Conservation (phyloP, 1,140 invertebrate genomes). For the Bombus confusus region DNA sequence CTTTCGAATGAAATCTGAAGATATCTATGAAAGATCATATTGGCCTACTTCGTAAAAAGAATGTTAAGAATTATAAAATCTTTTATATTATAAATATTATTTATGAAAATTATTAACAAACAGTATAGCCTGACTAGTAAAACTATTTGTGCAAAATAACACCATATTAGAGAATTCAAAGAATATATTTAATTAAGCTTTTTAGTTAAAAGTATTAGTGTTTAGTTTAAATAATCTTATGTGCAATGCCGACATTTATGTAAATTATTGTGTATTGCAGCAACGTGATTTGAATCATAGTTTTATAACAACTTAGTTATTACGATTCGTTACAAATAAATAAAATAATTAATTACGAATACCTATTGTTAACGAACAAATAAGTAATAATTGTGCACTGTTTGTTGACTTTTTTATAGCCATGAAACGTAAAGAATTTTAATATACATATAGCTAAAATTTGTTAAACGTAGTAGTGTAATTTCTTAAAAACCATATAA, state of each 20-base stretch:
- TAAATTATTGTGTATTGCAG: conserved; percentile 76
- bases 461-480: neutral
- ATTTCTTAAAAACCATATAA: neutral
- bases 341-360: neutral
- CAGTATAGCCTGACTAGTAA: neutral
- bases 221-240: conserved; percentile 11
- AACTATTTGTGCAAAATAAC: neutral
- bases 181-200: conserved; percentile 45
- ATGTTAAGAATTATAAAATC: neutral
- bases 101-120: neutral
- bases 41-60: neutral
- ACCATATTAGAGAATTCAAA: neutral
- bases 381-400: neutral
- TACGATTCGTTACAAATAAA: neutral
- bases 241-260: conserved; percentile 63
- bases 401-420: neutral
- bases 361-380: neutral
- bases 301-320: neutral
- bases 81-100: neutral
- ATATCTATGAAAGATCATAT: neutral
- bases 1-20: neutral
- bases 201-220: conserved; percentile 62
- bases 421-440: neutral
- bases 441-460: neutral
- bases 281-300: neutral